A percentile compares a stretch with the other conserved stretches of the same genome.
Evolutionary conservation across 2,797 vertebrate genomes (phyloP).

Genomic region (Oophaga sylvatica): DNA sequence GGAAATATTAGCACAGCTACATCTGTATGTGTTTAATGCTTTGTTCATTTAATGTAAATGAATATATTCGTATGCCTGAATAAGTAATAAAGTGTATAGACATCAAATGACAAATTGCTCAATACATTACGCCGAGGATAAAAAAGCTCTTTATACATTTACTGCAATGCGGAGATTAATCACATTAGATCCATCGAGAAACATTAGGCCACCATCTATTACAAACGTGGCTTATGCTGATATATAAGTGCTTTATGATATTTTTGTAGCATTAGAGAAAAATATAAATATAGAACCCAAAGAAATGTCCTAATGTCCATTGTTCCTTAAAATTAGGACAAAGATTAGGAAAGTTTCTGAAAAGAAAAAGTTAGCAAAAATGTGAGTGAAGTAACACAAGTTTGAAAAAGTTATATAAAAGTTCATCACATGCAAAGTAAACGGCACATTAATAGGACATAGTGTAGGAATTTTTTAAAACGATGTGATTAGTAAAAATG

Average conservation of each 20-base stretch:
- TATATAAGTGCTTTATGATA: not conserved
- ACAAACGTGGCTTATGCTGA: not conserved
- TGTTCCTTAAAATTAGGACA: not conserved
- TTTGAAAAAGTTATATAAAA: too few species aligned
- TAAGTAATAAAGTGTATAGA: slow-evolving; percentile 39
- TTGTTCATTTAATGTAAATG: slow-evolving; percentile 41
- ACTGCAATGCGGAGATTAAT: not conserved
- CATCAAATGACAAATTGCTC: slow-evolving; percentile 19
- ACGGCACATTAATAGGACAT: too few species aligned
- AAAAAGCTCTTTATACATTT: slow-evolving; percentile 13
- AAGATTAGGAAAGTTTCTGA: too few species aligned
- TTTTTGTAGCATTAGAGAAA: not conserved
- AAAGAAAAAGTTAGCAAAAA: too few species aligned
- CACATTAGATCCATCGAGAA: not conserved
- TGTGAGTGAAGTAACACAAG: too few species aligned
- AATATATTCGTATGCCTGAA: slow-evolving; percentile 33
- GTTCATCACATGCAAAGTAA: too few species aligned
- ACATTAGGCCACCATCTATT: not conserved
- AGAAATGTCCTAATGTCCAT: not conserved
- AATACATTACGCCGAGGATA: not conserved
- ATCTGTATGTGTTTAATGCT: slow-evolving; percentile 49
- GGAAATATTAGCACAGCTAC: slow-evolving; percentile 42
- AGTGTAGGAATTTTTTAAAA: too few species aligned
- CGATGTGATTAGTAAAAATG: too few species aligned
- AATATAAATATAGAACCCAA: too few species aligned